Evolutionary conservation across 2,888 invertebrate genomes (phyloP).

Genomic region (Sisyra nigra): DNA sequence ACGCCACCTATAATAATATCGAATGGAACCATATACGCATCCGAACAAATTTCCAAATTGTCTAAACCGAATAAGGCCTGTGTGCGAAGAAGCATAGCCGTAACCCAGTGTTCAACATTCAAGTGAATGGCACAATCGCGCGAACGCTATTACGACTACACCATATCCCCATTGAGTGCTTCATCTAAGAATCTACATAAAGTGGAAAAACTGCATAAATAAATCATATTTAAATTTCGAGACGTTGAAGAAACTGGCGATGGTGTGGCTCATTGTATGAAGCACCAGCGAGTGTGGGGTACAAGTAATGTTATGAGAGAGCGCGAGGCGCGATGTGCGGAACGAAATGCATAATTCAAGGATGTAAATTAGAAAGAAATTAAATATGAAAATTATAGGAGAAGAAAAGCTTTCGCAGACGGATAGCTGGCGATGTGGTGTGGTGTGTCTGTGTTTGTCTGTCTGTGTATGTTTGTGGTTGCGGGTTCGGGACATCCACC

Average conservation of each 20-base stretch:
- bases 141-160: no score
- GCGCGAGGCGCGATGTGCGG: constrained; percentile 17
- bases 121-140: no score
- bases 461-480: no score
- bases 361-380: constrained; percentile 34
- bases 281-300: neutral
- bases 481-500: no score
- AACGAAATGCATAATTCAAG: constrained; percentile 31
- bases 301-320: neutral
- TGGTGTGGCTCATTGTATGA: neutral
- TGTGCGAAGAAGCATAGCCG: no score
- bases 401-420: neutral
- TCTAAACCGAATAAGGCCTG: no score
- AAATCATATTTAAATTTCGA: constrained; percentile 10
- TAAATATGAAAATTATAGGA: constrained; percentile 33
- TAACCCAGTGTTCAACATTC: no score
- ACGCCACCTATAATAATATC: no score
- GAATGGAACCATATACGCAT: neutral
- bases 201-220: constrained; percentile 8
- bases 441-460: constrained; percentile 2
- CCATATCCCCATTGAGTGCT: no score
- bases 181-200: constrained; percentile 1
- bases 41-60: neutral
- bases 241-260: neutral
- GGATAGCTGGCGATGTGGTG: constrained; percentile 11